Evolutionary conservation across 2,113 vertebrate genomes (phyloP).

Genomic region (Coturnix japonica): DNA sequence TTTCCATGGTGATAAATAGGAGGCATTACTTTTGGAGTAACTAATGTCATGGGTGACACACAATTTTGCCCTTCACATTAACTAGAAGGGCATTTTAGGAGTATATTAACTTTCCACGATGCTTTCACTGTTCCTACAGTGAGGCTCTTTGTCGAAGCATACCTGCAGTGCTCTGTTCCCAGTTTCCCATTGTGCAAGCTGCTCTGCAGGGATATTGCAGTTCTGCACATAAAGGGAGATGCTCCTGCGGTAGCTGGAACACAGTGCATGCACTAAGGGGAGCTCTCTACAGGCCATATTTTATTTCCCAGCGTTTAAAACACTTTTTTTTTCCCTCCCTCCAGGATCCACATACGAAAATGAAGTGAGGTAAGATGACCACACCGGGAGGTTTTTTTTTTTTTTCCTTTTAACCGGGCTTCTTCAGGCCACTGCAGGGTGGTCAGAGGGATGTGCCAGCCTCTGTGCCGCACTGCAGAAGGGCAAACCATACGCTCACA

Average conservation of each 20-base stretch:
- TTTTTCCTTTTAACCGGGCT: background rate
- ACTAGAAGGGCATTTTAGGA: background rate
- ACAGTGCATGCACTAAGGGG: fast-evolving
- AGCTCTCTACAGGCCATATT: background rate
- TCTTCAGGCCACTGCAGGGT: background rate
- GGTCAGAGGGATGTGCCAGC: fast-evolving
- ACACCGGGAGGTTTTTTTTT: background rate
- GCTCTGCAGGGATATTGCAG: fast-evolving
- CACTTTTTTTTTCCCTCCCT: background rate
- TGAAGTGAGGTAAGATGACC: slow-evolving; percentile 78
- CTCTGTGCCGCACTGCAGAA: fast-evolving
- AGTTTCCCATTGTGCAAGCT: background rate
- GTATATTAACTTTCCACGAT: fast-evolving
- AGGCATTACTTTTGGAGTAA: too few species aligned
- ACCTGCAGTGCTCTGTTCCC: background rate
- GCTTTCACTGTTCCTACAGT: background rate
- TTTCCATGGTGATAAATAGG: too few species aligned
- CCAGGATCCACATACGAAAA: slow-evolving; percentile 76
- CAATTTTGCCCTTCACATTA: background rate
- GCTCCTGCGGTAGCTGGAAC: background rate
- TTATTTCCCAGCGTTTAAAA: background rate
- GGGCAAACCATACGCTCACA: too few species aligned
- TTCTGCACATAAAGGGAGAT: background rate
- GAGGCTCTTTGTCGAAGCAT: background rate
- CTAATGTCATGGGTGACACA: background rate